phyloP scores from a whole-genome alignment of 2,888 invertebrate genomes.

The Drosophila fungiperda region DNA sequence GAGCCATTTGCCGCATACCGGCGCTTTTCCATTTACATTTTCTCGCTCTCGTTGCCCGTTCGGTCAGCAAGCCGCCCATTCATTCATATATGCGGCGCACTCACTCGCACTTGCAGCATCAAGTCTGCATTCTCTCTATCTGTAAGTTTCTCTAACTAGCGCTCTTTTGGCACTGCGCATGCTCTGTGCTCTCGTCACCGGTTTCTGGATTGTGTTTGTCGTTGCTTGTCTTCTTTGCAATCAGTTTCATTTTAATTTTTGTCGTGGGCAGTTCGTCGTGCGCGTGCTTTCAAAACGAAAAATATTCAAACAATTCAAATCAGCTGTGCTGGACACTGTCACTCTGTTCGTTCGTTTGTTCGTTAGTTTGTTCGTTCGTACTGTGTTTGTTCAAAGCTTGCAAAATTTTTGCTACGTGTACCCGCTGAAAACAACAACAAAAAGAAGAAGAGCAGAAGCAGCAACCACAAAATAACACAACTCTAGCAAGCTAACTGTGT shows the following conservation, averaged over 20 bases:
- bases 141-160: constrained; percentile 15
- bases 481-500: constrained; percentile 46
- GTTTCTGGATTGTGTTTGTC: constrained; percentile 59
- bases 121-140: constrained; percentile 14
- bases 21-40: constrained; percentile 63
- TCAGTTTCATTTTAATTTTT: constrained; percentile 73
- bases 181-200: constrained; percentile 40
- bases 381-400: constrained; percentile 71
- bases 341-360: constrained; percentile 64
- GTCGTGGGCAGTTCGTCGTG: constrained; percentile 66
- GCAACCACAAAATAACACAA: constrained; percentile 35
- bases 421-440: constrained; percentile 46
- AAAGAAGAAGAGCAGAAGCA: constrained; percentile 12
- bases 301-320: constrained; percentile 54
- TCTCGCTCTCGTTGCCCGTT: constrained; percentile 33
- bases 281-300: constrained; percentile 50
- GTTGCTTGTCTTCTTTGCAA: constrained; percentile 44
- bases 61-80: constrained; percentile 56
- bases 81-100: constrained; percentile 40
- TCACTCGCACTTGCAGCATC: constrained; percentile 38
- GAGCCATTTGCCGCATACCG: constrained; percentile 55
- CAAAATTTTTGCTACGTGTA: constrained; percentile 60
- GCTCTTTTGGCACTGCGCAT: constrained; percentile 39
- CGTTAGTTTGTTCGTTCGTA: constrained; percentile 50
- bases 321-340: constrained; percentile 60